These are phyloP conservation scores for Pelusios castaneus DNA, from an alignment of 2,113 vertebrate genomes.

Conservation along the genomic window DNA sequence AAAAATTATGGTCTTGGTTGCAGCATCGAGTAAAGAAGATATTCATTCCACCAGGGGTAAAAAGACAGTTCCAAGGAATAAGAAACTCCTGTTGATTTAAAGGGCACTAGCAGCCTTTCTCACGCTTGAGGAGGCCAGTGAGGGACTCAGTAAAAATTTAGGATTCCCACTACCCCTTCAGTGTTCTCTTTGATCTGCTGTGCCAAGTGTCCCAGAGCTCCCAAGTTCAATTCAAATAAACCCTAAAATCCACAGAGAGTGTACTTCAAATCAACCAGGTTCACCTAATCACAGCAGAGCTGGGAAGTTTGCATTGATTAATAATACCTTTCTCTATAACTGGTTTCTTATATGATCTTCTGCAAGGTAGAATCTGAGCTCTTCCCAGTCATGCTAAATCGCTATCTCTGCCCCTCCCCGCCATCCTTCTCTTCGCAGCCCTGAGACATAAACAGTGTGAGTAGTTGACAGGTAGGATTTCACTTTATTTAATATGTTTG, in stretches of 20 bases:
- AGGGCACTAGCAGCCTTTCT: background rate
- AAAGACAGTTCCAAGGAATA: background rate
- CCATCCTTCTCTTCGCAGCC: background rate
- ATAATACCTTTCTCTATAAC: background rate
- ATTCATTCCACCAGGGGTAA: constrained; percentile 5
- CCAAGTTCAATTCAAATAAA: background rate
- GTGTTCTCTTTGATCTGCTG: background rate
- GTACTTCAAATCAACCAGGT: background rate
- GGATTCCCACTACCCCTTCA: background rate
- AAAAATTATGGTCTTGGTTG: background rate
- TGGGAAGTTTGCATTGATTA: background rate
- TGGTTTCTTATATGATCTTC: background rate
- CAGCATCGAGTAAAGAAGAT: background rate
- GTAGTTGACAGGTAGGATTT: background rate
- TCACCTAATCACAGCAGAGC: background rate
- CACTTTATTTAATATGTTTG: background rate
- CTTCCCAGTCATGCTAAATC: background rate
- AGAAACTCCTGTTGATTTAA: background rate
- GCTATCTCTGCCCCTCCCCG: background rate
- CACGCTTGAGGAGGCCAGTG: background rate
- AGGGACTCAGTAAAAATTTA: background rate
- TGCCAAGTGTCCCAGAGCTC: background rate
- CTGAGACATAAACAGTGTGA: background rate
- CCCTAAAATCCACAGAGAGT: background rate
- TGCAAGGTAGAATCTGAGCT: background rate